phyloP scores from a whole-genome alignment of 1,140 invertebrate genomes.

The Monomorium pharaonis region DNA sequence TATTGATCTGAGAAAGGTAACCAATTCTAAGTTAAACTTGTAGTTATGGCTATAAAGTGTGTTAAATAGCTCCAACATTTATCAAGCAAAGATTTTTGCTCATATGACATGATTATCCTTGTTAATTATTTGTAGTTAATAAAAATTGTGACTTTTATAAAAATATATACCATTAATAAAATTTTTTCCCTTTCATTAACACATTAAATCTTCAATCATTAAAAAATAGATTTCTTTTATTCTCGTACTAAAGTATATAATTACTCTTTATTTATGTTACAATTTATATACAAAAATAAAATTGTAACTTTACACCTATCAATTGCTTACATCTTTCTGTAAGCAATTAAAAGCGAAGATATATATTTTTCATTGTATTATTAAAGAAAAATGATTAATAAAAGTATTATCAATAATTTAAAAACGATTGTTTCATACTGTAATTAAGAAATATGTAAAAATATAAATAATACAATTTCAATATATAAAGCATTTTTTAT shows the following conservation, averaged over 20 bases:
- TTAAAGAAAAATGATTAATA: background rate
- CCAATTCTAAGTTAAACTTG: background rate
- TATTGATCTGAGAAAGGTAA: background rate
- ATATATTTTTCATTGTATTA: background rate
- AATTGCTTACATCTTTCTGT: background rate
- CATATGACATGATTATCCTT: background rate
- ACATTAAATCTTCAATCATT: background rate
- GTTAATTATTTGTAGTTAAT: background rate
- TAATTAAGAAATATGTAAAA: background rate
- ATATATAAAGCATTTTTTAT: background rate
- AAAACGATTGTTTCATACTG: background rate
- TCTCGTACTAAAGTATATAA: slow-evolving; percentile 1
- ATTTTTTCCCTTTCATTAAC: background rate
- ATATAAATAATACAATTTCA: slow-evolving; percentile 1
- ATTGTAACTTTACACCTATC: background rate
- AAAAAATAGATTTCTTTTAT: background rate
- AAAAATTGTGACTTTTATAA: slow-evolving; percentile 1
- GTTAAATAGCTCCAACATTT: background rate
- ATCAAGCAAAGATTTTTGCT: background rate
- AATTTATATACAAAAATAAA: background rate
- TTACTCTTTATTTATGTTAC: background rate
- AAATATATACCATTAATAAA: background rate
- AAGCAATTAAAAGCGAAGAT: background rate
- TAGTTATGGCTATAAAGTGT: background rate
- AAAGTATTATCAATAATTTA: background rate